Conservation (phyloP, 2,888 invertebrate species). For the Selenia dentaria region DNA sequence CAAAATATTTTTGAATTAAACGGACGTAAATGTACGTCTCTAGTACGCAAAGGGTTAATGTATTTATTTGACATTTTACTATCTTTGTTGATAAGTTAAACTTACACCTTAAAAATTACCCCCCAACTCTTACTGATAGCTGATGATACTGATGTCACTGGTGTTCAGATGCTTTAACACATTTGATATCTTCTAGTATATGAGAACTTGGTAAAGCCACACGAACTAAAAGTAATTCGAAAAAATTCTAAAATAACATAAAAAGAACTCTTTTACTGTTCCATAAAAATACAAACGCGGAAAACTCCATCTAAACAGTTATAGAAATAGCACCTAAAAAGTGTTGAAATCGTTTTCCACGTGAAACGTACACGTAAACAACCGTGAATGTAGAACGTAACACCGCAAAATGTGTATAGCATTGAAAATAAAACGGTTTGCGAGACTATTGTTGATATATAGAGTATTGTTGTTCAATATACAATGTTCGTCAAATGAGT, state of each 20-base stretch:
- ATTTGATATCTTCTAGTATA: too few species aligned
- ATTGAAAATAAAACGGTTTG: constrained; percentile 13
- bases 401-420: constrained; percentile 8
- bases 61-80: too few species aligned
- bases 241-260: neutral
- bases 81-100: too few species aligned
- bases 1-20: too few species aligned
- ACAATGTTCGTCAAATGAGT: too few species aligned
- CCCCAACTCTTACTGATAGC: too few species aligned
- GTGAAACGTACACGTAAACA: constrained; percentile 16
- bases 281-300: neutral
- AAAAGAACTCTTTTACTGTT: neutral
- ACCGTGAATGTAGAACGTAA: constrained; percentile 7
- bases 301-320: constrained; percentile 2
- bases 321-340: constrained; percentile 12
- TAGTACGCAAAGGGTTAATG: too few species aligned
- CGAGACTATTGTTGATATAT: constrained; percentile 4
- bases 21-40: too few species aligned
- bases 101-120: too few species aligned
- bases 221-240: neutral
- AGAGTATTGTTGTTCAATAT: constrained; percentile 11
- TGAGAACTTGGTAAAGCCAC: too few species aligned
- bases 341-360: constrained; percentile 2
- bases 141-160: too few species aligned
- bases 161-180: too few species aligned